Percentiles rank a stretch among this genome's conserved stretches.
Evolutionary conservation across 2,797 vertebrate genomes (phyloP).

Genomic region (Scomberomorus guttatus): DNA sequence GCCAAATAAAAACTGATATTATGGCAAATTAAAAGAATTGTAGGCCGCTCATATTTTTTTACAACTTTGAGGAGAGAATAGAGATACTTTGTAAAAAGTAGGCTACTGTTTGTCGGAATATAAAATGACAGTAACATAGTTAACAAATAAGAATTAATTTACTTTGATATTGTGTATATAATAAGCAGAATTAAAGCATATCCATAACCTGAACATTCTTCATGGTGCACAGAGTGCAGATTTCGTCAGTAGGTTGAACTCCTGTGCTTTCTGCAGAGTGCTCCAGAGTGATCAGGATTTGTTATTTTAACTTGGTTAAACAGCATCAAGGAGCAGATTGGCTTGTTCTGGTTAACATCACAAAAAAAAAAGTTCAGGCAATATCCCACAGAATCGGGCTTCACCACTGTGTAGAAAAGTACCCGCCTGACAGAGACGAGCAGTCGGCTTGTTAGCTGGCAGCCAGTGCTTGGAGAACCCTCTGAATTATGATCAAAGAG

Average conservation of each 20-base stretch:
- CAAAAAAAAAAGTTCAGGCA: background rate
- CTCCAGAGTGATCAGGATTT: background rate
- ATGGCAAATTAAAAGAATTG: too few relatives aligned
- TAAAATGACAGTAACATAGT: background rate
- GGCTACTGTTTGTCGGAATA: background rate
- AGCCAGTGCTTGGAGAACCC: constrained; percentile 1
- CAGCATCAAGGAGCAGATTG: background rate
- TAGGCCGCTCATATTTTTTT: too few relatives aligned
- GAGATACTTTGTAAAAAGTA: too few relatives aligned
- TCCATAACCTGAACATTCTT: background rate
- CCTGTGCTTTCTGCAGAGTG: too few relatives aligned
- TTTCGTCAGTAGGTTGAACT: too few relatives aligned
- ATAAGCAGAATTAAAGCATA: background rate
- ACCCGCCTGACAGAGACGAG: background rate
- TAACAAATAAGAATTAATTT: background rate
- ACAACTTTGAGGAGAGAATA: too few relatives aligned
- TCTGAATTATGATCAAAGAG: constrained; percentile 7
- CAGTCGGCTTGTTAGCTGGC: background rate
- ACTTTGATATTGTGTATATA: background rate
- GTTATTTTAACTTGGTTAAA: background rate
- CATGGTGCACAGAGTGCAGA: background rate
- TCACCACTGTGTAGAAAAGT: constrained; percentile 6
- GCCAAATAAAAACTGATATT: background rate
- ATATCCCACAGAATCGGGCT: constrained; percentile 17
- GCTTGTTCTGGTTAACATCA: background rate